Evolutionary conservation across 2,797 vertebrate genomes (phyloP).

Genomic region (Lerista edwardsae): DNA sequence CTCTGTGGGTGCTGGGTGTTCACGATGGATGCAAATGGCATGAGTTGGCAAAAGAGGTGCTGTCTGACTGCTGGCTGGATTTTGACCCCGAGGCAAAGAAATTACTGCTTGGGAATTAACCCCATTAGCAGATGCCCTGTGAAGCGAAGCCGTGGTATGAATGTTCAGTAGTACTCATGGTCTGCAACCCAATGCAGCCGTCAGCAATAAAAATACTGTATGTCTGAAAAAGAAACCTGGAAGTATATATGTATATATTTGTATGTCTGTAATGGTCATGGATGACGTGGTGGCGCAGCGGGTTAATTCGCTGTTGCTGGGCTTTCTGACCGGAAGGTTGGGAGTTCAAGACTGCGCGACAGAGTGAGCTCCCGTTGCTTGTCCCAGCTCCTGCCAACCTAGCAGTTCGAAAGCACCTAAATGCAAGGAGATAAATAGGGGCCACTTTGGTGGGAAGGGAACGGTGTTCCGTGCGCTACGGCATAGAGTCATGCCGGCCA

Average conservation of each 20-base stretch:
- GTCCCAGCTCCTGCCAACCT: no score
- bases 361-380: no score
- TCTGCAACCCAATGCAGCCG: background rate
- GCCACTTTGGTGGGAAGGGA: no score
- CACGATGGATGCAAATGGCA: slow-evolving; percentile 58
- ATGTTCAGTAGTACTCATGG: background rate
- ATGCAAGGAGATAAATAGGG: no score
- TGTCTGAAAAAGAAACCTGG: background rate
- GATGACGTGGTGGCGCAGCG: no score
- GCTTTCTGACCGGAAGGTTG: no score
- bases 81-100: slow-evolving; percentile 27
- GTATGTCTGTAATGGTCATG: no score
- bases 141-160: background rate
- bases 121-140: background rate
- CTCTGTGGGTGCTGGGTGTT: slow-evolving; percentile 54
- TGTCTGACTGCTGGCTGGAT: slow-evolving; percentile 41
- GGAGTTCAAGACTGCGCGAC: no score
- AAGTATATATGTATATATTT: background rate
- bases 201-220: background rate
- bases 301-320: no score
- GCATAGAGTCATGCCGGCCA: no score
- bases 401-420: no score
- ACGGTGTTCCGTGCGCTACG: no score
- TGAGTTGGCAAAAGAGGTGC: slow-evolving; percentile 71
- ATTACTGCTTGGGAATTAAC: slow-evolving; percentile 13